phyloP scores from a whole-genome alignment of 2,797 vertebrate species.

The Glossophaga mutica region DNA sequence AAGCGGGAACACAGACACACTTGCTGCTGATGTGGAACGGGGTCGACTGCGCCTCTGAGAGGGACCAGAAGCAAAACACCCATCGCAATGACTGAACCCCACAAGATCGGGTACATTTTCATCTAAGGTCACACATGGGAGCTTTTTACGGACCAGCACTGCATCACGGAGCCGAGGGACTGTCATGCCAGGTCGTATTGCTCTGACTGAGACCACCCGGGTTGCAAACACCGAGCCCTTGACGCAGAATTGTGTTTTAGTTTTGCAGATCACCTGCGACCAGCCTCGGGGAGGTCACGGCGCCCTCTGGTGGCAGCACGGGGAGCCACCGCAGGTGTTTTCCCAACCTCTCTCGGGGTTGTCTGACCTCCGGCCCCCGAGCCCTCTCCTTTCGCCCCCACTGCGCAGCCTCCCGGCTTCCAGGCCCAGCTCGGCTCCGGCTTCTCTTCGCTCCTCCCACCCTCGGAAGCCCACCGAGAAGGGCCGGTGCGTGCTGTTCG shows the following conservation, averaged over 20 bases:
- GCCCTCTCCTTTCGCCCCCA: too few relatives aligned
- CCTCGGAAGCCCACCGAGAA: rapidly evolving
- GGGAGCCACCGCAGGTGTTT: too few relatives aligned
- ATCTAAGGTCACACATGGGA: not conserved
- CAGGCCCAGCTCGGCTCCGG: not conserved
- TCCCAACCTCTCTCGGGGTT: too few relatives aligned
- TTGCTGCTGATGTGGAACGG: too few relatives aligned
- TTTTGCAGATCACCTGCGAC: not conserved
- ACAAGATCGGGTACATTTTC: not conserved
- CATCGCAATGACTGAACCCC: too few relatives aligned
- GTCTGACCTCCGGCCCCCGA: too few relatives aligned
- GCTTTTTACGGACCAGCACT: not conserved
- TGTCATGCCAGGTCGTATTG: too few relatives aligned
- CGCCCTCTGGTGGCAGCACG: not conserved
- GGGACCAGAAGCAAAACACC: too few relatives aligned
- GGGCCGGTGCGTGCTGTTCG: rapidly evolving
- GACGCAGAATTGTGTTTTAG: not conserved
- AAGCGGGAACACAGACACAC: not conserved
- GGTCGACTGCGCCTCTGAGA: too few relatives aligned
- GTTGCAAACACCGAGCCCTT: too few relatives aligned
- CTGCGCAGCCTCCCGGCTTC: rapidly evolving
- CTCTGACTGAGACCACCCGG: too few relatives aligned
- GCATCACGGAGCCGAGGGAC: too few relatives aligned
- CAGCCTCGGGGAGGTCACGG: not conserved
- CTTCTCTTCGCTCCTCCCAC: not conserved